phyloP scores from a whole-genome alignment of 1,140 invertebrate species.

The Macrostomum lignano region DNA sequence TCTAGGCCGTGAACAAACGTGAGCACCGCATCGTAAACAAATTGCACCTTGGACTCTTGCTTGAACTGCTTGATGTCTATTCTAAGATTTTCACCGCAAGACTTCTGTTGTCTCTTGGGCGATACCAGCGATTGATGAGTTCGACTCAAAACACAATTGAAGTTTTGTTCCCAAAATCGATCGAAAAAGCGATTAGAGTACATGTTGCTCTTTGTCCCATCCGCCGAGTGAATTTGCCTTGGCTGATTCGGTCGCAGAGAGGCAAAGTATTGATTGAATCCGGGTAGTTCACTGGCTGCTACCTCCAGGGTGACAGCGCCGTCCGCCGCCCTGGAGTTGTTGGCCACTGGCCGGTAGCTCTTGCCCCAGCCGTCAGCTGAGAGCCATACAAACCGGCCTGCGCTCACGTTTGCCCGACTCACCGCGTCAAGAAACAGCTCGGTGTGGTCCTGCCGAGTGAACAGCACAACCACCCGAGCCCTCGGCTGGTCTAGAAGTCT shows the following conservation, averaged over 20 bases:
- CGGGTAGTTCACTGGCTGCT: constrained; percentile 9
- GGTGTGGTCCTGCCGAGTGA: constrained; percentile 40
- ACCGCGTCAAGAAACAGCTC: constrained; percentile 27
- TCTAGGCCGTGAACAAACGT: constrained; percentile 49
- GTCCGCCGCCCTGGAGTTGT: constrained; percentile 37
- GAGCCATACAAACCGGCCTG: constrained; percentile 36
- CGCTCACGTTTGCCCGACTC: constrained; percentile 16
- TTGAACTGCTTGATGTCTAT: no score
- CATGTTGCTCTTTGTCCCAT: no score
- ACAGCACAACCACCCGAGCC: constrained; percentile 40
- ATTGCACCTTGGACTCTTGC: constrained; percentile 58
- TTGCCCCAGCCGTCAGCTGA: constrained; percentile 47
- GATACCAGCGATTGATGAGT: no score
- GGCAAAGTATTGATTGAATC: no score
- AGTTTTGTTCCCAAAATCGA: no score
- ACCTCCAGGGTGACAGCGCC: constrained; percentile 44
- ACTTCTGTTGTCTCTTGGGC: no score
- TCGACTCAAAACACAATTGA: no score
- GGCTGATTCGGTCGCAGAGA: no score
- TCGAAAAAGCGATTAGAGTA: no score
- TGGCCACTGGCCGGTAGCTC: constrained; percentile 37
- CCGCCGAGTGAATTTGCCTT: no score
- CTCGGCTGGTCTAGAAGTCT: no score
- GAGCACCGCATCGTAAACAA: constrained; percentile 59
- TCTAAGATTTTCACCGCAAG: no score